These are phyloP conservation scores for Caenorhabditis angaria DNA, from an alignment of 2,888 invertebrate species.

Conservation along the genomic window DNA sequence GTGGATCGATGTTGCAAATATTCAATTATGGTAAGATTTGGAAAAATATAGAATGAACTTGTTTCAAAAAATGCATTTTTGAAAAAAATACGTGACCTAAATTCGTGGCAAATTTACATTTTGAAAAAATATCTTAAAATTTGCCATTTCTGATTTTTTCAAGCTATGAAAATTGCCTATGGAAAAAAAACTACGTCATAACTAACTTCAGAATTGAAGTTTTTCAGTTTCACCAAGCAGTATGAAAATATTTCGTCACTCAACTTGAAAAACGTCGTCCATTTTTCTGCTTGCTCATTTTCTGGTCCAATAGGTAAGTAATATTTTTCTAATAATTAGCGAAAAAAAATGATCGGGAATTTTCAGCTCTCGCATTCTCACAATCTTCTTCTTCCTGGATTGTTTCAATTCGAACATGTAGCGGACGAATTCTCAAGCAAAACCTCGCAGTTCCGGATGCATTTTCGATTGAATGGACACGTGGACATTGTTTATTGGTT, in stretches of 20 bases:
- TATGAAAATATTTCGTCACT: conserved; percentile 31
- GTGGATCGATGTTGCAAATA: conserved; percentile 3
- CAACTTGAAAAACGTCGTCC: conserved; percentile 42
- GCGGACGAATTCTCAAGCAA: conserved; percentile 40
- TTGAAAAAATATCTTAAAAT: no score
- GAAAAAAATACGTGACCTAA: no score
- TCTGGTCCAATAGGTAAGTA: conserved; percentile 57
- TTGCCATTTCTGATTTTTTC: background rate
- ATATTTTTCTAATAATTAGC: no score
- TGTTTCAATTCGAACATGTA: conserved; percentile 43
- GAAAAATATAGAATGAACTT: background rate
- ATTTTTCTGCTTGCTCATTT: conserved; percentile 55
- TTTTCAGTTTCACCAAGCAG: conserved; percentile 40
- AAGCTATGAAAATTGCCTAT: no score
- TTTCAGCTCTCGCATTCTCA: conserved; percentile 37
- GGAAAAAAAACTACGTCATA: no score
- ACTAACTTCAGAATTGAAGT: no score
- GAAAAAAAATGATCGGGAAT: no score
- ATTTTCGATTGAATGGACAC: conserved; percentile 50
- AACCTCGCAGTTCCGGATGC: conserved; percentile 40
- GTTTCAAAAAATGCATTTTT: no score
- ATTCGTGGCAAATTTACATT: no score
- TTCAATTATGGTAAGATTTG: conserved; percentile 11
- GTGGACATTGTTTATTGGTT: conserved; percentile 50
- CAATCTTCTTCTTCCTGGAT: conserved; percentile 29